Evolutionary conservation across 2,888 invertebrate species (phyloP).

Genomic region (Lydus trimaculatus): DNA sequence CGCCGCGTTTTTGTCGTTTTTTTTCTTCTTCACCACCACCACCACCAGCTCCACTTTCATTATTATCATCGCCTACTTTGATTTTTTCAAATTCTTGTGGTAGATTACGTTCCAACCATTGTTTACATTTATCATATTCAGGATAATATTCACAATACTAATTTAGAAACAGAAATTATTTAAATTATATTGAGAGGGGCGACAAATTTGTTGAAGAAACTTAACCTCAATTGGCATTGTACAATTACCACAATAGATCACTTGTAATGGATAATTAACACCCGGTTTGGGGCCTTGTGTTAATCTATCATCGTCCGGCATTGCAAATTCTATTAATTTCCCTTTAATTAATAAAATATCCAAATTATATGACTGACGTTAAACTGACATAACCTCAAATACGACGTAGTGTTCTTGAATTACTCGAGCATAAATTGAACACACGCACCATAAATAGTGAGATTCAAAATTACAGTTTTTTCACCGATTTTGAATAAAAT

Average conservation of each 20-base stretch:
- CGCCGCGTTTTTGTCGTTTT: slow-evolving; percentile 95
- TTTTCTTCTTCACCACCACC: slow-evolving; percentile 86
- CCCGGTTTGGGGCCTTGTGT: slow-evolving; percentile 64
- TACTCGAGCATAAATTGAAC: too few relatives aligned
- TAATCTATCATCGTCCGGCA: slow-evolving; percentile 71
- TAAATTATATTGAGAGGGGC: not conserved
- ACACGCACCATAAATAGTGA: too few relatives aligned
- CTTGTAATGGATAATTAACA: slow-evolving; percentile 80
- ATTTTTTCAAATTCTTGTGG: slow-evolving; percentile 93
- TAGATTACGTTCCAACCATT: slow-evolving; percentile 94
- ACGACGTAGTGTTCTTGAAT: not conserved
- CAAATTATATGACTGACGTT: not conserved
- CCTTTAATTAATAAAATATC: not conserved
- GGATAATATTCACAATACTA: slow-evolving; percentile 99
- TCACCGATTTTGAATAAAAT: too few relatives aligned
- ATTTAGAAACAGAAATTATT: not conserved
- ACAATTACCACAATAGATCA: slow-evolving; percentile 93
- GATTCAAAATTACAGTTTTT: too few relatives aligned
- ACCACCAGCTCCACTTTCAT: slow-evolving; percentile 67
- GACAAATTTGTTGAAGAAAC: not conserved
- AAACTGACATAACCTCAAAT: not conserved
- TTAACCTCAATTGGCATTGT: slow-evolving; percentile 90
- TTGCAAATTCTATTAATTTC: slow-evolving; percentile 35
- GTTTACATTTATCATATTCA: slow-evolving; percentile 96
- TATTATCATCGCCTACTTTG: slow-evolving; percentile 72